Conservation (phyloP, 2,797 vertebrate genomes). For the Eptatretus atami region DNA sequence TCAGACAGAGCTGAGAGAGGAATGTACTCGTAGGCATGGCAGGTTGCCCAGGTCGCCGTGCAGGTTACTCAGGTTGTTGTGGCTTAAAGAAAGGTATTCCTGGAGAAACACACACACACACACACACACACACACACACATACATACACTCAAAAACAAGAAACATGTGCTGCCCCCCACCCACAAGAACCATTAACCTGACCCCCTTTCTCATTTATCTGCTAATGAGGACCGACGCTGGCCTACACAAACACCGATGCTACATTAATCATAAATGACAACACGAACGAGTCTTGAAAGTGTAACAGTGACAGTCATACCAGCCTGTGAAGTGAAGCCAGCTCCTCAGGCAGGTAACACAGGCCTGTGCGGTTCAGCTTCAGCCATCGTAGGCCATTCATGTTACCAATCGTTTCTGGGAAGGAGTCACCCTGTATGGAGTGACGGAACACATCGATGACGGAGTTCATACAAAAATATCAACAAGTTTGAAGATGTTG, state of each 20-base stretch:
- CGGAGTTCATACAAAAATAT: too few relatives aligned
- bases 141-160: too few relatives aligned
- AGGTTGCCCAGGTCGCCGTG: conserved; percentile 72
- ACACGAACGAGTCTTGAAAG: too few relatives aligned
- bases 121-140: background rate
- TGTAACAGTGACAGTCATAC: conserved; percentile 14
- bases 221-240: too few relatives aligned
- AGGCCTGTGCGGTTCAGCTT: conserved; percentile 76
- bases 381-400: conserved; percentile 90
- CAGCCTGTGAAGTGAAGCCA: conserved; percentile 74
- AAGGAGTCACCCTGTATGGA: conserved; percentile 53
- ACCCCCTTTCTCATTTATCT: background rate
- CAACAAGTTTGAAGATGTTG: too few relatives aligned
- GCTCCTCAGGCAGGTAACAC: conserved; percentile 86
- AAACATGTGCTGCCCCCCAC: too few relatives aligned
- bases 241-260: too few relatives aligned
- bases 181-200: too few relatives aligned
- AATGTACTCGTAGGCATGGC: conserved; percentile 53
- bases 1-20: background rate
- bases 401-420: conserved; percentile 67
- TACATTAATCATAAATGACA: too few relatives aligned
- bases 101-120: conserved; percentile 11
- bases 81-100: conserved; percentile 88
- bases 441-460: too few relatives aligned
- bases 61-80: conserved; percentile 76